Conservation (phyloP, 2,888 invertebrate species). For the Micoletzkya japonica region DNA sequence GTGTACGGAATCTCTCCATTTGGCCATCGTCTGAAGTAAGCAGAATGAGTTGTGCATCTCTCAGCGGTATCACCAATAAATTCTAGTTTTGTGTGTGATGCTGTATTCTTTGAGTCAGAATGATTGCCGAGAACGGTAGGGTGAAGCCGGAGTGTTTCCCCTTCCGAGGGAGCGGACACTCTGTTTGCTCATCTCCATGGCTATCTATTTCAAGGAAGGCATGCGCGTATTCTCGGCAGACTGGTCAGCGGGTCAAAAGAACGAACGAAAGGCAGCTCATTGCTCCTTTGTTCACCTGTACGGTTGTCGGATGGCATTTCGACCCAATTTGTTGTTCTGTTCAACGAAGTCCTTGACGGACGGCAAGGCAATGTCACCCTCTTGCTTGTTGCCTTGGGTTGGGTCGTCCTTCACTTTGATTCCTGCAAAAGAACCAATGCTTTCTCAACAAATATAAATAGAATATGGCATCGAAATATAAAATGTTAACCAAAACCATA, state of each 20-base stretch:
- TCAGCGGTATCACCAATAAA: too few species aligned
- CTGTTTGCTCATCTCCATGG: too few species aligned
- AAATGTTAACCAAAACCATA: neutral
- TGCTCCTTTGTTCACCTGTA: constrained; percentile 46
- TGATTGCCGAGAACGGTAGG: too few species aligned
- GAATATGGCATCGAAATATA: neutral
- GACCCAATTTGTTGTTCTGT: constrained; percentile 48
- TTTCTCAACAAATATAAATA: neutral
- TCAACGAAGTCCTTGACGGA: constrained; percentile 46
- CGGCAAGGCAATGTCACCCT: constrained; percentile 55
- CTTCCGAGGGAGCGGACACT: too few species aligned
- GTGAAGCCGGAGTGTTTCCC: neutral
- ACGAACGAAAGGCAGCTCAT: neutral
- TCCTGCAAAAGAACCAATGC: constrained; percentile 31
- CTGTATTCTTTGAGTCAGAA: too few species aligned
- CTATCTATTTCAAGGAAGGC: too few species aligned
- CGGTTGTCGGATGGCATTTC: constrained; percentile 58
- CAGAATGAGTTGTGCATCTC: too few species aligned
- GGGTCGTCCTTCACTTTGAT: constrained; percentile 58
- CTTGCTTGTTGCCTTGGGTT: constrained; percentile 54
- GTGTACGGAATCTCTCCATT: constrained; percentile 62
- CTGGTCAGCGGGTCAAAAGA: neutral
- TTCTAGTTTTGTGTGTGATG: too few species aligned
- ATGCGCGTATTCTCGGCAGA: too few species aligned
- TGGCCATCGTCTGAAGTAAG: constrained; percentile 55